Base-by-base conservation (phyloP, 2,888 invertebrate species). In the Stenichneumon culpator region DNA sequence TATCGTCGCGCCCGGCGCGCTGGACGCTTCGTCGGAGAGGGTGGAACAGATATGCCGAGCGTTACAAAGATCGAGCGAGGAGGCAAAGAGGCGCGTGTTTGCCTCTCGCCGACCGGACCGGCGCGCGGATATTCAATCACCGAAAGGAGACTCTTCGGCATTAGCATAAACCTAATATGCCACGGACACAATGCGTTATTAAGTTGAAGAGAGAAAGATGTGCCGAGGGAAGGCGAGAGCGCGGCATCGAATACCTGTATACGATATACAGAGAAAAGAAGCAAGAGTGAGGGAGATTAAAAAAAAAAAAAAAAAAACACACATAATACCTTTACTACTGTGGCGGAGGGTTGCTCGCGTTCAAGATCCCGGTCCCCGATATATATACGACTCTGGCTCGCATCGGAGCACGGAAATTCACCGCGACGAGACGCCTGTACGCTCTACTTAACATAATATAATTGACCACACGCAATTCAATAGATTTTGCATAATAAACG, bases 371-470 rank as follows among this genome's bases (percentile, higher is more conserved):
- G 50, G 72, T 80, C 67, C 36, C 72, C 68, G 84, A 84, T 84
- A 80, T 52, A 70, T 69, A 52, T 39, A 65, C 50, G 54, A 75
- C 65, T 74, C 67, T 50, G 69, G 75, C 75, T 57, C 79, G 50
- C 70, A 39, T 39, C 5, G 77, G 72, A 79, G 57, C 67, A 79
- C 86, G 82, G 82, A 74, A 75, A 80, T 85, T 82, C 82, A 81
- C 83, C 84, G 67, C 83, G 77, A 70, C 75, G 87, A 87, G 60
- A 88, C 89, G 89, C 89, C 87, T 81, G 85, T 88, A 91, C 90
- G 92, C 91, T 93, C 93, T 92, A 92, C 90, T 93, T 93, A 93
- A 93, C 93, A 93, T 93, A 93, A 93, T 93, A 93, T 93, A 93
- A 93, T 93, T 93, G 93, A 93, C 93, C 93, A 90, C 93, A 93